Evolutionary conservation across 2,888 invertebrate species (phyloP).

Genomic region (Sarcophaga subvicina): DNA sequence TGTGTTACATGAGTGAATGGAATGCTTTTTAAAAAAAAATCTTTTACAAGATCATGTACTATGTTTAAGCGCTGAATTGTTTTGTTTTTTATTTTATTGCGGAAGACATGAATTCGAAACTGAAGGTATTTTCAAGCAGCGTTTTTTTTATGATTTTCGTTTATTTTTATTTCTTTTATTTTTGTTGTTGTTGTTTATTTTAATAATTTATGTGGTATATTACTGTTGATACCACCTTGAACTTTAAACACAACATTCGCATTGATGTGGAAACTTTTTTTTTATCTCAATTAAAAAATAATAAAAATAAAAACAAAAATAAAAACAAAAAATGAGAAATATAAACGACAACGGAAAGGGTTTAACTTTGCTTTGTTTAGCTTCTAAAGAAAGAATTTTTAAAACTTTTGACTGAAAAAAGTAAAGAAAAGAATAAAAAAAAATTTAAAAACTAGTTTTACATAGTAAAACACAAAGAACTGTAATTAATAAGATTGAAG

Average conservation of each 20-base stretch:
- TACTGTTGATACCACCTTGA: conserved; percentile 50
- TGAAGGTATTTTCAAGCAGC: neutral
- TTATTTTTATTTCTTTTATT: conserved; percentile 15
- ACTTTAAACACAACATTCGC: conserved; percentile 31
- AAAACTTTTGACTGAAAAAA: neutral
- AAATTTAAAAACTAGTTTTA: neutral
- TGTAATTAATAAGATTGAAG: neutral
- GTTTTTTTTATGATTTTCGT: neutral
- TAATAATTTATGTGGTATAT: conserved; percentile 11
- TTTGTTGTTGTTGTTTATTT: conserved; percentile 22
- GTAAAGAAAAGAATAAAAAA: too few species aligned
- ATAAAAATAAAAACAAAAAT: neutral
- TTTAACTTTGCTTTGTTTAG: neutral
- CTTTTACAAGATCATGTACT: neutral
- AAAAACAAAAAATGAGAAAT: too few species aligned
- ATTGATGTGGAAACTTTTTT: conserved; percentile 49
- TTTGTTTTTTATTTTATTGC: conserved; percentile 2
- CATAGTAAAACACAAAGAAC: neutral
- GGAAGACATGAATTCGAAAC: conserved; percentile 39
- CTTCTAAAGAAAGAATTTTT: conserved; percentile 13
- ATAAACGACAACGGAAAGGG: neutral
- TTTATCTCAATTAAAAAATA: neutral
- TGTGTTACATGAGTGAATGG: too few species aligned
- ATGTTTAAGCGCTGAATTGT: neutral
- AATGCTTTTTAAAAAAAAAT: neutral